Evolutionary conservation across 2,113 vertebrate species (phyloP).

Genomic region (Rostratula benghalensis): DNA sequence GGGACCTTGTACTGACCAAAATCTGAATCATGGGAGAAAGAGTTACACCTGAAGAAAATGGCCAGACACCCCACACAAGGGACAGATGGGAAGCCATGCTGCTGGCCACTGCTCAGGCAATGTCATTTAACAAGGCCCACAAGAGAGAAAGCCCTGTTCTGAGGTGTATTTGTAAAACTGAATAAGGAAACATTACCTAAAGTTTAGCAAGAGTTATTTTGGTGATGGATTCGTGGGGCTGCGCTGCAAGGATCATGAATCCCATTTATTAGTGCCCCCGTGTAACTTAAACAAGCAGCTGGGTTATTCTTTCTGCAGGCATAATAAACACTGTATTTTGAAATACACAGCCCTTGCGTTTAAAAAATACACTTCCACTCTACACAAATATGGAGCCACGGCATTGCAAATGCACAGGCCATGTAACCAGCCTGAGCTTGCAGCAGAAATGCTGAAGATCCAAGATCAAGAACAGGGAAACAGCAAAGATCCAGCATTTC

Average conservation of each 20-base stretch:
- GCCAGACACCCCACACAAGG: neutral
- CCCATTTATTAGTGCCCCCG: neutral
- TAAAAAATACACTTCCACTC: neutral
- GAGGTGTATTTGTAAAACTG: neutral
- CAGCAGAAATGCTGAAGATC: neutral
- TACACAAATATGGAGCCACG: neutral
- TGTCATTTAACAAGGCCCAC: too few relatives aligned
- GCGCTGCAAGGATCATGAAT: neutral
- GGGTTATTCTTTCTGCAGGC: neutral
- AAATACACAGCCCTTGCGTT: neutral
- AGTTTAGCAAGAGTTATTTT: neutral
- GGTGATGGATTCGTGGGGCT: neutral
- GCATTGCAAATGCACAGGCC: neutral
- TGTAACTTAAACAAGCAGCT: neutral
- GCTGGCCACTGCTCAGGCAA: neutral
- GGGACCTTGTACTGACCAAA: neutral
- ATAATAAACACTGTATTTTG: neutral
- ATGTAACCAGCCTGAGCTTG: neutral
- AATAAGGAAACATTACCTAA: neutral
- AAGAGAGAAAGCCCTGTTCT: neutral
- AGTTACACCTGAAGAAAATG: neutral
- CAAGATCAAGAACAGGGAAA: neutral
- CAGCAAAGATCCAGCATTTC: neutral
- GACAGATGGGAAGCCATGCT: neutral
- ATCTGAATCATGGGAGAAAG: rapidly evolving